These are phyloP conservation scores for Okamejei kenojei DNA, from an alignment of 2,797 vertebrate genomes.

Conservation along the genomic window DNA sequence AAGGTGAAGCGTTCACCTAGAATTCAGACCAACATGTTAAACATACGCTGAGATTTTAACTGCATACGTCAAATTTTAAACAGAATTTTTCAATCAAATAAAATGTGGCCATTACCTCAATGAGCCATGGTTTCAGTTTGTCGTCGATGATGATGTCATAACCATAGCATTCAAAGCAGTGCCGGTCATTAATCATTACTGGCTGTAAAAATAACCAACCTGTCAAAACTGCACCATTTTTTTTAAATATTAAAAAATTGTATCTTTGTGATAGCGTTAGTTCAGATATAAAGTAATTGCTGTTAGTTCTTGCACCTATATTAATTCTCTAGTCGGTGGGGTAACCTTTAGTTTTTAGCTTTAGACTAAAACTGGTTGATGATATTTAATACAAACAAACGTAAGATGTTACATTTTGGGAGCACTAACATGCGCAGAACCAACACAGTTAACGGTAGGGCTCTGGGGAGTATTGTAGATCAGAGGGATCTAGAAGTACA, in stretches of 20 bases:
- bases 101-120: slow-evolving; percentile 69
- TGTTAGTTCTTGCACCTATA: neutral
- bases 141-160: slow-evolving; percentile 99
- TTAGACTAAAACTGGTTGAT: no score
- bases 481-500: no score
- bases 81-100: neutral
- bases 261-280: neutral
- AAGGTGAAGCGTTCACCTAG: slow-evolving; percentile 94
- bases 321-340: neutral
- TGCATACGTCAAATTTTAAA: neutral
- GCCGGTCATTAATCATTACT: slow-evolving; percentile 98
- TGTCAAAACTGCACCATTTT: neutral
- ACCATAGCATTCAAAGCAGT: slow-evolving; percentile 97
- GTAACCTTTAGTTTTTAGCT: no score
- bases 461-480: no score
- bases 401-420: no score
- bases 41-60: neutral
- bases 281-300: neutral
- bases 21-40: neutral
- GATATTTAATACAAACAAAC: no score
- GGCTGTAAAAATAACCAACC: slow-evolving; percentile 58
- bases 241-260: neutral
- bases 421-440: no score
- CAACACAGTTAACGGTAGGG: no score
- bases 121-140: slow-evolving; percentile 94